These are phyloP conservation scores for Pteruthius melanotis DNA, from an alignment of 2,113 vertebrate genomes.

Conservation along the genomic window DNA sequence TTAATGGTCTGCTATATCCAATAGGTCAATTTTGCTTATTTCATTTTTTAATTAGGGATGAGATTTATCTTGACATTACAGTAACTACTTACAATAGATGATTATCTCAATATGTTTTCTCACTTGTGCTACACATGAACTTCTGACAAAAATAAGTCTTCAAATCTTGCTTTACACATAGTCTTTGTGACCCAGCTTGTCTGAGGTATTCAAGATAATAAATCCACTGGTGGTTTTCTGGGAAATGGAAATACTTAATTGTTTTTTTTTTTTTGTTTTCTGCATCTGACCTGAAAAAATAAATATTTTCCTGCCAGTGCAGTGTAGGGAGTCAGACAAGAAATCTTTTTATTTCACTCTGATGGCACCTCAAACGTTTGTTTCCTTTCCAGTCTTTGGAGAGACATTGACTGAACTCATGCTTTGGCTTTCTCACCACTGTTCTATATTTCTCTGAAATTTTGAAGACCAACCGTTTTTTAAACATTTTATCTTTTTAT, in stretches of 20 bases:
- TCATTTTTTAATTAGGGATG: not conserved
- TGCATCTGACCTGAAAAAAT: constrained; percentile 48
- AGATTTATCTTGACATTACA: constrained; percentile 17
- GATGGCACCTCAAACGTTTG: constrained; percentile 15
- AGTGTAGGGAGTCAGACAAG: not conserved
- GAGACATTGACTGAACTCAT: not conserved
- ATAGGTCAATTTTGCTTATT: not conserved
- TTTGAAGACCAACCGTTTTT: not conserved
- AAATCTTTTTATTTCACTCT: constrained; percentile 21
- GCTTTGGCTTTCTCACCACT: not conserved
- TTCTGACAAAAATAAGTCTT: constrained; percentile 12
- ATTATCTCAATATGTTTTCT: not conserved
- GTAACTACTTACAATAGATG: not conserved
- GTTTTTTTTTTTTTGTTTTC: constrained; percentile 43
- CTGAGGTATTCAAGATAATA: constrained; percentile 46
- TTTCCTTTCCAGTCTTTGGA: constrained; percentile 35
- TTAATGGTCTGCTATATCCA: not conserved
- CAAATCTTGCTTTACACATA: not conserved
- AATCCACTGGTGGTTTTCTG: constrained; percentile 42
- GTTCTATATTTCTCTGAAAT: not conserved
- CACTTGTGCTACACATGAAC: not conserved
- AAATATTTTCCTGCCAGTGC: constrained; percentile 40
- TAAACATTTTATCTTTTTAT: not conserved
- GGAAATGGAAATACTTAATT: constrained; percentile 51
- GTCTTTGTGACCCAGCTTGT: constrained; percentile 11